A percentile compares a stretch with the other conserved stretches of the same genome.
These are phyloP conservation scores for Cyclargus thomasi DNA, from an alignment of 1,140 invertebrate genomes.

Conservation along the genomic window DNA sequence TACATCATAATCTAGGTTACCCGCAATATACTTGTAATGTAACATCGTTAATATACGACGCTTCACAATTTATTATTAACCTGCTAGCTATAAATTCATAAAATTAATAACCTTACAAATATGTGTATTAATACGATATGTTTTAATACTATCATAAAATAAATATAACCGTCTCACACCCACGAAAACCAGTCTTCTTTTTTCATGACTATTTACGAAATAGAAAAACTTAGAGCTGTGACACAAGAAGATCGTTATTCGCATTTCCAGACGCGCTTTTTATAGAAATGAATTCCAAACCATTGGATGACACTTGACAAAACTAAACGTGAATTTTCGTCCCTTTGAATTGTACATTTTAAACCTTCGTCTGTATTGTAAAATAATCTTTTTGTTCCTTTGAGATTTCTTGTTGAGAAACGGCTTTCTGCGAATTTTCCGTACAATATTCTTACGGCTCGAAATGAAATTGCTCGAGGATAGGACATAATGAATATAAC, in stretches of 20 bases:
- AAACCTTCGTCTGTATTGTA: not conserved
- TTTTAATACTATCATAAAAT: not conserved
- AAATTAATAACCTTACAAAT: too few relatives aligned
- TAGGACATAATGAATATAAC: not conserved
- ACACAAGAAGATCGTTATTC: slow-evolving; percentile 31
- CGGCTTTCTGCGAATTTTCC: not conserved
- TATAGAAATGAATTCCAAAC: slow-evolving; percentile 32
- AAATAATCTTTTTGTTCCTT: slow-evolving; percentile 14
- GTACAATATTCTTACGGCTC: not conserved
- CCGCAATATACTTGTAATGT: too few relatives aligned
- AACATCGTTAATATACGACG: too few relatives aligned
- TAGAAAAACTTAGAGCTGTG: slow-evolving; percentile 30
- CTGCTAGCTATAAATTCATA: too few relatives aligned
- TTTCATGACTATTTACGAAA: slow-evolving; percentile 26
- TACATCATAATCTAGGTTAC: too few relatives aligned
- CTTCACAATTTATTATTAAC: too few relatives aligned
- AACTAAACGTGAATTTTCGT: slow-evolving; percentile 18
- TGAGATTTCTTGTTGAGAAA: slow-evolving; percentile 1
- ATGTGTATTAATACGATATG: too few relatives aligned
- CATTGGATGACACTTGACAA: slow-evolving; percentile 27
- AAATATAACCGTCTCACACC: not conserved
- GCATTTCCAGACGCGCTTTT: slow-evolving; percentile 29
- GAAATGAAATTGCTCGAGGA: not conserved
- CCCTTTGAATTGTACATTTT: slow-evolving; percentile 8
- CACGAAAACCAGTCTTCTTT: slow-evolving; percentile 18